Evolutionary conservation across 1,140 invertebrate species (phyloP), one percentile per base, ranked within the genome.

Genomic region (Drosophila kohkoa): DNA sequence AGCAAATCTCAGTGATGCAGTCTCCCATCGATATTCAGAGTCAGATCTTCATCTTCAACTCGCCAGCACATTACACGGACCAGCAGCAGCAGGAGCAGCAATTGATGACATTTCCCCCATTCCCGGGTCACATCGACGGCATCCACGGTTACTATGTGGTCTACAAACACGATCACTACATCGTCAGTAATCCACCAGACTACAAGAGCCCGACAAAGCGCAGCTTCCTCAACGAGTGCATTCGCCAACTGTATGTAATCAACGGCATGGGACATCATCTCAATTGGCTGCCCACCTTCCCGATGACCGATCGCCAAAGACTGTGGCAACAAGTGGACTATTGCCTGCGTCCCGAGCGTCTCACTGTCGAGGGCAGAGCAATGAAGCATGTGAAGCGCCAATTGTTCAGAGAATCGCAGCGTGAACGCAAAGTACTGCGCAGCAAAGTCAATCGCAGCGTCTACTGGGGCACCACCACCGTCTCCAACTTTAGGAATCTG

Each of bases 181-280:
- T 88, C 11, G 46, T 89, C 5, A 88, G 73, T 51, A 85, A 66
- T 49, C 71, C 70, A 11, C 85, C 85, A 25, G 85, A 89, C 59
- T 89, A 79, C 51, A 63, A 67, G 13, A 82, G 69, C 38, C 74
- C 76, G 5, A 76, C 73, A 0, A 91, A 89, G 52, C 51, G 88
- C 0, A 80, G 73, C 2, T 88, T 80, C 45, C 76, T 91, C 16
- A 91, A 77, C 75, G 81, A 80, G 25, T 91, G 88, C 72, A 91
- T 91, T 32, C 69, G 81, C 0, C 88, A 89, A 46, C 8, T 91
- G 54, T 88, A 91, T 60, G 25, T 88, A 6, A 62, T 82, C 7
- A 80, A 82, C 52, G 81, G 81, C 5, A 46, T 71, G 25, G 60
- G 13, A 0, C 55, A 72, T 52, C 73, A 76, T 43, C 28, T 89